Evolutionary conservation across 2,113 vertebrate species (phyloP).

Genomic region (Caranx ignobilis): DNA sequence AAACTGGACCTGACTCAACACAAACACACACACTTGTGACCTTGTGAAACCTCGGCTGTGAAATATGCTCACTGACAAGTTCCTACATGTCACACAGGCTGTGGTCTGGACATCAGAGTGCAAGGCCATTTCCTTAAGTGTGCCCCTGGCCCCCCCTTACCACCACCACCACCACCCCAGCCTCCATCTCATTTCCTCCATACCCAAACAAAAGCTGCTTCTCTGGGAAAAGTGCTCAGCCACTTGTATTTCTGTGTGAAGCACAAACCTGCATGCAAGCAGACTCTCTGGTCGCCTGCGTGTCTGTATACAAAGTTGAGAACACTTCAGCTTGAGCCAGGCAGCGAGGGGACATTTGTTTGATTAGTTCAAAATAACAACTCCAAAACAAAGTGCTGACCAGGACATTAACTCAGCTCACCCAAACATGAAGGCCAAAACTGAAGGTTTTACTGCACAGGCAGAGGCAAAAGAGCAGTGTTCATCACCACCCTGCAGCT

Average conservation of each 20-base stretch:
- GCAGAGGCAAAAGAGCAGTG: not conserved
- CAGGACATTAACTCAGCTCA: not conserved
- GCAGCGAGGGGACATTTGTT: not conserved
- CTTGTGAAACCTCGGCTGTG: constrained; percentile 62
- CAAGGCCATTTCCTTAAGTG: constrained; percentile 77
- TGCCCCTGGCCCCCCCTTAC: constrained; percentile 10
- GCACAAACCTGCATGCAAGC: constrained; percentile 21
- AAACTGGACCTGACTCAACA: constrained; percentile 33
- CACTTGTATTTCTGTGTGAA: constrained; percentile 43
- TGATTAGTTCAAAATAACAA: constrained; percentile 19
- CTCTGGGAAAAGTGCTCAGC: constrained; percentile 65
- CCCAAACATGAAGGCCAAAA: constrained; percentile 29
- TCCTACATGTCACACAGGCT: constrained; percentile 59
- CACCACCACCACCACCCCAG: not conserved
- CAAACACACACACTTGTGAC: constrained; percentile 59
- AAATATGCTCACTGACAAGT: constrained; percentile 40
- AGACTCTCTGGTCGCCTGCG: constrained; percentile 11
- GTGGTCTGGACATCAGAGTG: constrained; percentile 64
- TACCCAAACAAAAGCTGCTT: constrained; percentile 76
- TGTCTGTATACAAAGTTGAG: constrained; percentile 40
- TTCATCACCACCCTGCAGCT: constrained; percentile 29
- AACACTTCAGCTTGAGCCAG: constrained; percentile 8
- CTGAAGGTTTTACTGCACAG: not conserved
- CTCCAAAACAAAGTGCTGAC: not conserved
- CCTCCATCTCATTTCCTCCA: constrained; percentile 72